phyloP scores from a whole-genome alignment of 35 echinoderm and acorn worm genomes.

The Strongylocentrotus purpuratus region DNA sequence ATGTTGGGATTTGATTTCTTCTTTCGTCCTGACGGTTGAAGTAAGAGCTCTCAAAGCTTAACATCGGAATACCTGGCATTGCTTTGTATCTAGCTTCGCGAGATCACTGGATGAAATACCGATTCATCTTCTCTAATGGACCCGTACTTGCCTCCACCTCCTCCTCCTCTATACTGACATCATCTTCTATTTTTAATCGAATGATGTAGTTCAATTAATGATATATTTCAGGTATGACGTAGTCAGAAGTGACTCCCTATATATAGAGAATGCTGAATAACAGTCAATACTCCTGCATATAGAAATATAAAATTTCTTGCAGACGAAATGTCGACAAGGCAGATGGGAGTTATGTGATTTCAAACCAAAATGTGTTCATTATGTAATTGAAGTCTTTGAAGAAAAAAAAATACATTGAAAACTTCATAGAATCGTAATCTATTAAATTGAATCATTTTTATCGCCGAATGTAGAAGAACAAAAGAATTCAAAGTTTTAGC shows the following conservation, averaged over 20 bases:
- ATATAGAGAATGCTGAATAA: no score
- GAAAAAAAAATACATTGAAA: no score
- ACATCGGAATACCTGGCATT: conserved; percentile 1
- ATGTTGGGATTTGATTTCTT: conserved; percentile 2
- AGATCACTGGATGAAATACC: conserved; percentile 1
- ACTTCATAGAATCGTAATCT: no score
- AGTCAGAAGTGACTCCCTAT: background rate
- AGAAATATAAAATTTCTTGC: no score
- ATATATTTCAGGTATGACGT: background rate
- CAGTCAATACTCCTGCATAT: no score
- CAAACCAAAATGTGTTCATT: no score
- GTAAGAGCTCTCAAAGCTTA: background rate
- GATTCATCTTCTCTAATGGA: background rate
- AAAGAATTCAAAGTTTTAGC: no score
- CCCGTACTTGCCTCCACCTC: background rate
- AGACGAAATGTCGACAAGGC: no score
- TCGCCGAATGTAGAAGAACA: no score
- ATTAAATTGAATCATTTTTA: no score
- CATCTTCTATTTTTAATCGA: background rate
- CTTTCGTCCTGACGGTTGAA: conserved; percentile 17
- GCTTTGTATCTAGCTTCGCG: background rate
- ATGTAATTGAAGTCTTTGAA: no score
- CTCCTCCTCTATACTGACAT: background rate
- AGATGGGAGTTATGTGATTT: no score
- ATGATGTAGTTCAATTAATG: conserved; percentile 13